Base-by-base conservation (phyloP, 2,888 invertebrate genomes). In the Apodemia zela region DNA sequence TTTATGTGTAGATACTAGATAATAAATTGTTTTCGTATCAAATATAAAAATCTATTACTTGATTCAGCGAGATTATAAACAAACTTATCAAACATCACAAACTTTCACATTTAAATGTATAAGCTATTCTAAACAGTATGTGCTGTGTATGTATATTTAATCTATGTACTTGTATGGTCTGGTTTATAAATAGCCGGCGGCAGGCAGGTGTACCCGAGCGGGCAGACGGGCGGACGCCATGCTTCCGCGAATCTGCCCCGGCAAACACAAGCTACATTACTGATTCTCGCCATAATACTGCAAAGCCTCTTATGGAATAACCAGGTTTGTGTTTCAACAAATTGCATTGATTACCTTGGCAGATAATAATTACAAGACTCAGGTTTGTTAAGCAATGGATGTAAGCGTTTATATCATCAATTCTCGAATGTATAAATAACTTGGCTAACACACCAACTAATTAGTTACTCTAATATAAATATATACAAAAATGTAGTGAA, bases 141-240 rank as follows among this genome's bases (percentile, higher is more conserved):
- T 42, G 21, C 70, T 69, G 73, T 73, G 72, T 73, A 76, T 70
- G 65, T 73, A 78, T 45, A n/a, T 45, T 45, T 82, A 78, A 73
- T 84, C 81, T 84, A 78, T 84, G 83, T 75, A 71, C 73, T 74
- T 76, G 83, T 84, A 80, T 81, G 80, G 81, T 81, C 82, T 80
- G 84, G 82, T 87, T 88, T 89, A 89, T 85, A 87, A 89, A 89
- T 89, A 90, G 87, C 87, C 77, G 63, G 79, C 82, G 82, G 83
- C 68, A 73, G 80, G 85, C 86, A 85, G 85, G 87, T 85, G 86
- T 79, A 68, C 72, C 74, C 75, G 73, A 67, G 73, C 73, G 69
- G 68, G 82, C 85, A 89, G 89, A 89, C 89, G 85, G 73, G 72
- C 80, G 86, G 90, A 77, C 89, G 90, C 89, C 89, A 74, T 66